Base-by-base conservation (phyloP, 2,888 invertebrate genomes). In the Epinotia nisella region DNA sequence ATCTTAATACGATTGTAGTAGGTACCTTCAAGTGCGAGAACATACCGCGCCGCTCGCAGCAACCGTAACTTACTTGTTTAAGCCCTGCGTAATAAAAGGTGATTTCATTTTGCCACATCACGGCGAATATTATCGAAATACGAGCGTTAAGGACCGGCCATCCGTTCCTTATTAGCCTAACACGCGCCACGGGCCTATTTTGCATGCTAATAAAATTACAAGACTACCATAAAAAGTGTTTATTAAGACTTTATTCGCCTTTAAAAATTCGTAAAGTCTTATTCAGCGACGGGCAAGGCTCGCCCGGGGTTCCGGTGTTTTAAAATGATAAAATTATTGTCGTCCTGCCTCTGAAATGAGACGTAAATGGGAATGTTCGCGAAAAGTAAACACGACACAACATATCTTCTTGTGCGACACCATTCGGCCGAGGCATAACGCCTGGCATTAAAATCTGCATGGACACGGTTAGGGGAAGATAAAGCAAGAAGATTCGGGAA, bases 191-290 rank as follows among this genome's bases (percentile, higher is more conserved):
- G 83, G 80, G 82, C 84, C 90, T 90, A 91, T 91, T 89, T 83
- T 81, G 85, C 85, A 90, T 91, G 88, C 86, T 88, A 91, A 92
- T 92, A 92, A 91, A 89, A 91, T 87, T 88, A 88, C 87, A 89
- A 88, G 85, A 83, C 87, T 83, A 84, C 88, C 88, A 91, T 93
- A 92, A 93, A 92, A 85, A 90, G 86, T 83, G 83, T 89, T 92
- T 92, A 91, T 92, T 90, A 91, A 92, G 91, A 90, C 90, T 91
- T 91, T 91, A 92, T 90, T 85, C 80, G 85, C 84, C 76, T 90
- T 92, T 90, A 90, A 92, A 90, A 90, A 90, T 92, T 89, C 89
- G 88, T 92, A 90, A 92, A 90, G 88, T 90, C 92, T 92, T 91
- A 92, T 87, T 92, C 90, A 91, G 82, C 81, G 76, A 69, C 80